Evolutionary conservation across 30 jellyfish, hydroid and myxozoan genomes (phyloP).

Genomic region (Cassiopea xamachana): DNA sequence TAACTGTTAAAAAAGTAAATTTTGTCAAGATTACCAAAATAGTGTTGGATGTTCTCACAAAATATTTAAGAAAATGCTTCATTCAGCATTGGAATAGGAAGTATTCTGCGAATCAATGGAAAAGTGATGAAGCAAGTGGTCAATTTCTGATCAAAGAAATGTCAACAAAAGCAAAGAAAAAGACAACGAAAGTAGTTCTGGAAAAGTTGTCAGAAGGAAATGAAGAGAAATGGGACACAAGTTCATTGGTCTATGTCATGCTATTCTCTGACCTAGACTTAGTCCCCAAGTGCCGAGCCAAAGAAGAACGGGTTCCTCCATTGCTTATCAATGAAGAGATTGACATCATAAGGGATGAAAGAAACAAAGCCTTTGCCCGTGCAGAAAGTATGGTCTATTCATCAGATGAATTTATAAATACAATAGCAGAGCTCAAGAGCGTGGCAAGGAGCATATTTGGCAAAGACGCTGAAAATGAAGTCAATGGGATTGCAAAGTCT

Average conservation of each 20-base stretch:
- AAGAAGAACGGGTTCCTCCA: neutral
- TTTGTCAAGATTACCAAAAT: neutral
- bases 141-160: neutral
- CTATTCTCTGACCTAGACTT: neutral
- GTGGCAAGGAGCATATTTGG: neutral
- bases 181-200: neutral
- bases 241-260: neutral
- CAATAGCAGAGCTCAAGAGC: neutral
- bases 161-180: neutral
- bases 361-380: neutral
- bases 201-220: neutral
- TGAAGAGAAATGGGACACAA: neutral
- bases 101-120: neutral
- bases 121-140: neutral
- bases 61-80: neutral
- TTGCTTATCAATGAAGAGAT: neutral
- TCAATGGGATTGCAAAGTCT: neutral
- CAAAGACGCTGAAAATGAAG: neutral
- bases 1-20: neutral
- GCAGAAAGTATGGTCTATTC: neutral
- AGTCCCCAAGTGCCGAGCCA: neutral
- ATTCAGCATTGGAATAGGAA: neutral
- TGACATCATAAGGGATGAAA: neutral
- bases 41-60: neutral
- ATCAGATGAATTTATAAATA: neutral